phyloP scores from a whole-genome alignment of 1,140 invertebrate species.

The Hyles euphorbiae region DNA sequence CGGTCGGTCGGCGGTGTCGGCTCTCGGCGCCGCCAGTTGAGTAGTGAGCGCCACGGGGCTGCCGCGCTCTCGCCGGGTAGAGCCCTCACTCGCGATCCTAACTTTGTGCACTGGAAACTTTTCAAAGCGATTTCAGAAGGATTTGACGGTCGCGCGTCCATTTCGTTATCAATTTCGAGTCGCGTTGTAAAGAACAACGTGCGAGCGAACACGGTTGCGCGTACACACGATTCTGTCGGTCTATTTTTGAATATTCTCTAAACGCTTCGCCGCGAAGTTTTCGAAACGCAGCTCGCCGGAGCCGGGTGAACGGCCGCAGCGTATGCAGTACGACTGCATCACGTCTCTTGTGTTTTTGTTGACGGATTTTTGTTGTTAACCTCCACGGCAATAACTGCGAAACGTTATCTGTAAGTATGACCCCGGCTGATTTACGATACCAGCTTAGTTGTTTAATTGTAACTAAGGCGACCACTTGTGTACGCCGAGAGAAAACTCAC shows the following conservation, averaged over 20 bases:
- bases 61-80: conserved; percentile 49
- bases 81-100: conserved; percentile 55
- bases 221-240: conserved; percentile 51
- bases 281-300: conserved; percentile 63
- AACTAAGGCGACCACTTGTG: conserved; percentile 16
- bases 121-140: conserved; percentile 52
- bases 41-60: conserved; percentile 53
- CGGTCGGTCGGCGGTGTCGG: conserved; percentile 17
- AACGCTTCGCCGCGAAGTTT: conserved; percentile 67
- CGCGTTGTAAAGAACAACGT: conserved; percentile 32
- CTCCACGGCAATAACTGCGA: conserved; percentile 49
- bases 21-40: conserved; percentile 43
- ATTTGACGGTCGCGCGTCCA: conserved; percentile 33
- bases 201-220: conserved; percentile 44
- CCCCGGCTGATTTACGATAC: conserved; percentile 60
- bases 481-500: too few species aligned
- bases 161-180: conserved; percentile 35
- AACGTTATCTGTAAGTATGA: conserved; percentile 72
- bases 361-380: conserved; percentile 68
- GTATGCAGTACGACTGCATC: conserved; percentile 57
- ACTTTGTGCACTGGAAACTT: conserved; percentile 72
- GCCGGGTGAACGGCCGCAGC: conserved; percentile 65
- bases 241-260: conserved; percentile 74
- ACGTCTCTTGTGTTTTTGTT: conserved; percentile 71
- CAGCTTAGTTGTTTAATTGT: conserved; percentile 28